phyloP scores from a whole-genome alignment of 2,113 vertebrate species.

The Platycercus adscitus region DNA sequence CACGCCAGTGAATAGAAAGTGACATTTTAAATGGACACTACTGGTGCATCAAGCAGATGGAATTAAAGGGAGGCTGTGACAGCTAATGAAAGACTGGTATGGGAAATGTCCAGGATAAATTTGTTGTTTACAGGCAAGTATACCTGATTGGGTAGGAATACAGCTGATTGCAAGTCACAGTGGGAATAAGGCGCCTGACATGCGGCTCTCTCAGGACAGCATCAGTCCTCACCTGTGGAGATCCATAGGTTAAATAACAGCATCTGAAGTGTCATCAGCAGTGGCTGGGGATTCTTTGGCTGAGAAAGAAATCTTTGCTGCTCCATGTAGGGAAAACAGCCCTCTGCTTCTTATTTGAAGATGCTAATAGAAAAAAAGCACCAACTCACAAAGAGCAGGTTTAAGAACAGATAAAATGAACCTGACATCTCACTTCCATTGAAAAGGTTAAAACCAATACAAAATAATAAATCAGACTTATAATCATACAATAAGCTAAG shows the following conservation, averaged over 20 bases:
- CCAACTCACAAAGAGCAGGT: not conserved
- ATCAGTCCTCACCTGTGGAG: not conserved
- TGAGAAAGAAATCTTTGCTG: not conserved
- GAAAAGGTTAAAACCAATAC: not conserved
- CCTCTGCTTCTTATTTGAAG: not conserved
- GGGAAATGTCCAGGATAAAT: not conserved
- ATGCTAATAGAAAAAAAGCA: not conserved
- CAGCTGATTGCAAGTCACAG: not conserved
- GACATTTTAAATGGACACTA: constrained; percentile 40
- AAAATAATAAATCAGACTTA: not conserved
- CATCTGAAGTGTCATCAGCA: not conserved
- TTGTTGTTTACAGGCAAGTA: not conserved
- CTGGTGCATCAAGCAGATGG: constrained; percentile 41
- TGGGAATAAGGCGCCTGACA: not conserved
- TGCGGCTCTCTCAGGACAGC: not conserved
- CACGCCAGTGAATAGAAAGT: constrained; percentile 18
- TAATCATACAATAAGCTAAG: not conserved
- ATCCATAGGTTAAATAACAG: constrained; percentile 19
- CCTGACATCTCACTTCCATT: not conserved
- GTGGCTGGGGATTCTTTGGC: not conserved
- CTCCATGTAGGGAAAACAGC: not conserved
- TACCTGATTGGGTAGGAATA: not conserved
- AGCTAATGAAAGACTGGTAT: constrained; percentile 13
- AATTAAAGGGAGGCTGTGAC: constrained; percentile 11
- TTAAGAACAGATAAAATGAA: not conserved